These are phyloP conservation scores for Palythoa heliodiscus DNA, from an alignment of 92 coral and sea anemone genomes.

Conservation along the genomic window DNA sequence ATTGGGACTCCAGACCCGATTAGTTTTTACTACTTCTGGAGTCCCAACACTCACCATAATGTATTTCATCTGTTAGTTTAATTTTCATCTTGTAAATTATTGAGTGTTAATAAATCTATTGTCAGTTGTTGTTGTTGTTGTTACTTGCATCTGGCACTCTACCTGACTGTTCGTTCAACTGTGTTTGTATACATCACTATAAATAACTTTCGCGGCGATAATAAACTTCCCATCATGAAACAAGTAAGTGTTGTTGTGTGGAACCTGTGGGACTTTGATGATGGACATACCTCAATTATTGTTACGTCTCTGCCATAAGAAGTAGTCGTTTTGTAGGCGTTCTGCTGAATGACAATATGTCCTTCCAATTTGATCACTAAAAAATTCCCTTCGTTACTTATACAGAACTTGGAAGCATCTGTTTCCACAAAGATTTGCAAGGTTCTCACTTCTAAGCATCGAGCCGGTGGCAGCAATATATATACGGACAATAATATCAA, in stretches of 20 bases:
- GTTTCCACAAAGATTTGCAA: conserved; percentile 7
- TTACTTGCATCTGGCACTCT: no score
- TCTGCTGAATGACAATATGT: background rate
- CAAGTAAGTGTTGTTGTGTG: no score
- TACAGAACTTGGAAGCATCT: background rate
- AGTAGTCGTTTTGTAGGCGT: background rate
- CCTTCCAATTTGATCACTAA: conserved; percentile 7
- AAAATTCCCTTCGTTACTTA: conserved; percentile 9
- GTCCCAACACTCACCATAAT: no score
- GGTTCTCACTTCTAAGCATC: conserved; percentile 9
- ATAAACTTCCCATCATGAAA: no score
- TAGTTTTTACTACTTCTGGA: no score
- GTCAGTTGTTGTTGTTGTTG: no score
- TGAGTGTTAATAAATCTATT: no score
- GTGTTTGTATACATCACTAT: no score
- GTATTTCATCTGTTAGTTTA: no score
- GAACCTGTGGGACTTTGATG: background rate
- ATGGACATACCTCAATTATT: conserved; percentile 8
- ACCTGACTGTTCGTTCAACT: no score
- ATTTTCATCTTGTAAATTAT: no score
- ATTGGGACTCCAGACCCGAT: no score
- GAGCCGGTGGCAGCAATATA: background rate
- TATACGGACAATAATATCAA: conserved; percentile 8
- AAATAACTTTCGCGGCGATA: background rate
- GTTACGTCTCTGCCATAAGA: conserved; percentile 26